Evolutionary conservation across 1,140 invertebrate species (phyloP).

Genomic region (Phthorimaea operculella): DNA sequence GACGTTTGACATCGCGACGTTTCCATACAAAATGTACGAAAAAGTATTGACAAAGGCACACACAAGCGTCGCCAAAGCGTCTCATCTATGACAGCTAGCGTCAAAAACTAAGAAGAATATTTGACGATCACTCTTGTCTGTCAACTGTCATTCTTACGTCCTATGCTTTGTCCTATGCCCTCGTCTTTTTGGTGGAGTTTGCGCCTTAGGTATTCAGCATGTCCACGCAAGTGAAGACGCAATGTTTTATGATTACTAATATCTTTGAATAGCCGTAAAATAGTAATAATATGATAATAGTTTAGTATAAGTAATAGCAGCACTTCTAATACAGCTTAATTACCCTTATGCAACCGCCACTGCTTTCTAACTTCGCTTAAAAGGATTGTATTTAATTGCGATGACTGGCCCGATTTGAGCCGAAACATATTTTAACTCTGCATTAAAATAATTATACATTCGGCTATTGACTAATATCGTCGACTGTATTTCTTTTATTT

Average conservation of each 20-base stretch:
- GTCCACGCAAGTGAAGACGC: not conserved
- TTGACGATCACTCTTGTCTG: no score
- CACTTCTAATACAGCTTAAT: conserved; percentile 27
- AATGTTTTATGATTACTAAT: not conserved
- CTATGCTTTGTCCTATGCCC: no score
- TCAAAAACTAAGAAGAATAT: no score
- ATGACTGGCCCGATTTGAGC: conserved; percentile 45
- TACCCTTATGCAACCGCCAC: conserved; percentile 24
- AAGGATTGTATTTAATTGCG: conserved; percentile 59
- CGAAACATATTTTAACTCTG: conserved; percentile 46
- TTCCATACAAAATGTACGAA: no score
- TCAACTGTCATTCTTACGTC: no score
- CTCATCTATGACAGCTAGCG: no score
- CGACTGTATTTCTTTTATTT: not conserved
- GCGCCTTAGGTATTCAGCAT: no score
- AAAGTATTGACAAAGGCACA: no score
- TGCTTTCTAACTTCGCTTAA: conserved; percentile 29
- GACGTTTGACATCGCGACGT: no score
- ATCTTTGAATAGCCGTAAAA: not conserved
- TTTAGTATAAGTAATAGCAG: conserved; percentile 12
- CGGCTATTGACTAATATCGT: conserved; percentile 13
- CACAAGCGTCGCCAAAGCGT: no score
- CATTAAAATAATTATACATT: conserved; percentile 61
- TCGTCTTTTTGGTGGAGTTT: no score
- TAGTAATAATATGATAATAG: not conserved